Evolutionary conservation across 2,888 invertebrate genomes (phyloP).

Genomic region (Griposia aprilina): DNA sequence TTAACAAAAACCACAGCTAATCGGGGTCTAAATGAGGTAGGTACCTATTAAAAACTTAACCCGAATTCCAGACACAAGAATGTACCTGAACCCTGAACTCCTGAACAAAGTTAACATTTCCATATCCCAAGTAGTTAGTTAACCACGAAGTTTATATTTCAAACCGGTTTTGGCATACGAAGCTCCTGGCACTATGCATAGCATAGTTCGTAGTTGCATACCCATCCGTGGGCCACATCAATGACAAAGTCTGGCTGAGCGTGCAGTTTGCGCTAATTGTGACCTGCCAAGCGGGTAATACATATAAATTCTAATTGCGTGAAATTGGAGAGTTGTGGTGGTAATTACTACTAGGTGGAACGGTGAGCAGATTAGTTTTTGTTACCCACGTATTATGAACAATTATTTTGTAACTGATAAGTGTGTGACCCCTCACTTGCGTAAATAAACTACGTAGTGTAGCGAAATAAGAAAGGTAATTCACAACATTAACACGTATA

Average conservation of each 20-base stretch:
- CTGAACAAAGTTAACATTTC: conserved; percentile 18
- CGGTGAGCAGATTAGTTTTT: conserved; percentile 22
- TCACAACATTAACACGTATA: no score
- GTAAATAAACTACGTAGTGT: not conserved
- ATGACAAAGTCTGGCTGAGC: conserved; percentile 40
- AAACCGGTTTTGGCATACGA: conserved; percentile 4
- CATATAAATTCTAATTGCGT: conserved; percentile 49
- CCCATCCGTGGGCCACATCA: conserved; percentile 23
- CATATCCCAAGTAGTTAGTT: not conserved
- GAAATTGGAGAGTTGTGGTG: conserved; percentile 26
- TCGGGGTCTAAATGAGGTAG: not conserved
- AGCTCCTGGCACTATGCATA: conserved; percentile 6
- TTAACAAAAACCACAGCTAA: conserved; percentile 5
- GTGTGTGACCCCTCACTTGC: not conserved
- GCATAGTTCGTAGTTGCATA: conserved; percentile 9
- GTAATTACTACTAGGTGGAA: conserved; percentile 45
- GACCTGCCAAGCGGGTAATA: conserved; percentile 42
- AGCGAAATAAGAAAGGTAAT: no score
- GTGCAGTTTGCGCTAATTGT: conserved; percentile 45
- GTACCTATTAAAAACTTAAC: not conserved
- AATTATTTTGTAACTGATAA: not conserved
- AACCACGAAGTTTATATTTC: conserved; percentile 17
- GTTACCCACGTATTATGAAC: not conserved
- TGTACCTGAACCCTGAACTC: conserved; percentile 7
- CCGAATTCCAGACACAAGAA: conserved; percentile 4